Conservation (phyloP, 1,140 invertebrate species). For the Galleria mellonella region DNA sequence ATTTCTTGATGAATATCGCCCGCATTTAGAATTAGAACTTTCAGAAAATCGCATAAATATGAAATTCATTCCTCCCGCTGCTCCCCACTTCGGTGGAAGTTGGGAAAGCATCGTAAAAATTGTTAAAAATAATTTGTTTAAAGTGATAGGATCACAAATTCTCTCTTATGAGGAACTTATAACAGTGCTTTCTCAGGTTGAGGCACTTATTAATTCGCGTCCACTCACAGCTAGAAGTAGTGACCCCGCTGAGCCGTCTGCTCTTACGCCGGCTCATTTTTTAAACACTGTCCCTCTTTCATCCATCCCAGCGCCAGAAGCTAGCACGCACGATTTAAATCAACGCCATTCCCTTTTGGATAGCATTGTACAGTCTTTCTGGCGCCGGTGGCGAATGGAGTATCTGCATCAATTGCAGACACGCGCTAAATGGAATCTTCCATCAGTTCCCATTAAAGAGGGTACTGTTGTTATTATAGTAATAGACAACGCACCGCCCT, state of each 20-base stretch:
- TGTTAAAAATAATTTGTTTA: too few relatives aligned
- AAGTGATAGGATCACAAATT: not conserved
- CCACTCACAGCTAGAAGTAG: not conserved
- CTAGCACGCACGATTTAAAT: not conserved
- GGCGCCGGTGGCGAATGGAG: slow-evolving; percentile 2
- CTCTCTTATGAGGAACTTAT: slow-evolving; percentile 1
- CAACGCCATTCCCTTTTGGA: not conserved
- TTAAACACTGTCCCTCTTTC: not conserved
- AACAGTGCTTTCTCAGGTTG: not conserved
- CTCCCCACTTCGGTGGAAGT: not conserved
- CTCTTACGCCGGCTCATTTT: not conserved
- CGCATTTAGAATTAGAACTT: too few relatives aligned
- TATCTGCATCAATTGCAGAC: too few relatives aligned
- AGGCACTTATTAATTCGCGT: not conserved
- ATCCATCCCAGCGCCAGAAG: not conserved
- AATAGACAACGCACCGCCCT: too few relatives aligned
- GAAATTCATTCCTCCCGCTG: not conserved
- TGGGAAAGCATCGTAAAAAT: too few relatives aligned
- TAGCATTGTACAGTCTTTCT: slow-evolving; percentile 3
- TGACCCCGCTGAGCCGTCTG: not conserved
- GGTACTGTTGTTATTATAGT: too few relatives aligned
- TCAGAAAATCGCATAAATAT: not conserved
- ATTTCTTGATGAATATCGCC: not conserved
- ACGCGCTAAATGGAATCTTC: too few relatives aligned
- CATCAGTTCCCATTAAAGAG: too few relatives aligned